A percentile compares a stretch with the other conserved stretches of the same genome.
Evolutionary conservation across 2,888 invertebrate species (phyloP).

Genomic region (Galeruca laticollis): DNA sequence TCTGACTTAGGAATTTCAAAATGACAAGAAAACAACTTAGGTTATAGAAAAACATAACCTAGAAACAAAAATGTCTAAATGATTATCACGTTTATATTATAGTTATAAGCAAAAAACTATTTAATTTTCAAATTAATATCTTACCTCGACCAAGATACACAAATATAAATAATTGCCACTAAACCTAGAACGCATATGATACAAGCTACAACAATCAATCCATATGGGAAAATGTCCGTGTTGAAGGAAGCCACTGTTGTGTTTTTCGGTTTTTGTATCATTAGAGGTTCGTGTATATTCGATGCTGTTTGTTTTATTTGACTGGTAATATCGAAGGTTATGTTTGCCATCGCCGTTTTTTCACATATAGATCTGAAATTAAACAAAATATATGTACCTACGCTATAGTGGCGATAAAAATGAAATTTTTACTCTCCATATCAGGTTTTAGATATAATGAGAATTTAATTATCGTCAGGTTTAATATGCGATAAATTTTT

Average conservation of each 20-base stretch:
- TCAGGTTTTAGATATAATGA: too few relatives aligned
- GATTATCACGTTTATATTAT: too few relatives aligned
- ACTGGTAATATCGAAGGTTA: conserved; percentile 77
- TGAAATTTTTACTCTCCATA: too few relatives aligned
- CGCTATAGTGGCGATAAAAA: too few relatives aligned
- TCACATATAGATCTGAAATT: conserved; percentile 71
- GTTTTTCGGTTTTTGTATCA: conserved; percentile 64
- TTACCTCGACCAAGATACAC: conserved; percentile 93
- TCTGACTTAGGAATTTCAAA: too few relatives aligned
- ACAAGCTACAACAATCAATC: conserved; percentile 87
- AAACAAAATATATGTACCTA: not conserved
- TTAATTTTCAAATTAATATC: conserved; percentile 44
- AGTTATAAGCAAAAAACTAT: too few relatives aligned
- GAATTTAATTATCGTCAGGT: too few relatives aligned
- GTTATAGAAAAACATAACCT: too few relatives aligned
- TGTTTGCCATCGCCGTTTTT: conserved; percentile 73
- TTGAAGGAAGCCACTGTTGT: conserved; percentile 65
- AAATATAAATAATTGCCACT: conserved; percentile 92
- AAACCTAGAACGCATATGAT: conserved; percentile 90
- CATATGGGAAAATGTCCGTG: conserved; percentile 85
- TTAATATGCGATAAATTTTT: too few relatives aligned
- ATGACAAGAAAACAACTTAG: too few relatives aligned
- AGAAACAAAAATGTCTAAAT: too few relatives aligned
- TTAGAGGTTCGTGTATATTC: conserved; percentile 74
- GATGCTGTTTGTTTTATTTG: conserved; percentile 77